Evolutionary conservation across 2,888 invertebrate species (phyloP).

Genomic region (Charanyca ferruginea): DNA sequence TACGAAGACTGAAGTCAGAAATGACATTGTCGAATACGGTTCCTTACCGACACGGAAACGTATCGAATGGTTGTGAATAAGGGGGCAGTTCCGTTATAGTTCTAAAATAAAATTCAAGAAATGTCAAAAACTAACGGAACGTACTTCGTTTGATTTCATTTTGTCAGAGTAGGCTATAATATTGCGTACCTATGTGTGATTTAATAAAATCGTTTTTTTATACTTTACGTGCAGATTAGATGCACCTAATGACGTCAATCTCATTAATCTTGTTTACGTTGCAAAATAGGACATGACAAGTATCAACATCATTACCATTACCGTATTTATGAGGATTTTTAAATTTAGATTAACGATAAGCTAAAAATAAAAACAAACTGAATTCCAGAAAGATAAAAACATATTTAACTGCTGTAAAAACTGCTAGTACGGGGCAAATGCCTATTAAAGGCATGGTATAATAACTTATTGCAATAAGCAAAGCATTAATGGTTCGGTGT

Average conservation of each 20-base stretch:
- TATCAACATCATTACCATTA: slow-evolving; percentile 16
- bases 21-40: no score
- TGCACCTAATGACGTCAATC: slow-evolving; percentile 31
- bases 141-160: no score
- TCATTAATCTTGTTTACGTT: slow-evolving; percentile 25
- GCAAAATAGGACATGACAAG: slow-evolving; percentile 16
- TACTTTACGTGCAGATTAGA: slow-evolving; percentile 26
- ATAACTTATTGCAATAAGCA: slow-evolving; percentile 30
- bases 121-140: background rate
- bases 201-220: slow-evolving; percentile 30
- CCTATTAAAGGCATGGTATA: background rate
- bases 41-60: no score
- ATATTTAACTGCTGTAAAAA: slow-evolving; percentile 51
- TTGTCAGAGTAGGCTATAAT: slow-evolving; percentile 3
- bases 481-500: slow-evolving; percentile 40
- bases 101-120: slow-evolving; percentile 3
- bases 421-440: slow-evolving; percentile 33
- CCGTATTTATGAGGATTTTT: background rate
- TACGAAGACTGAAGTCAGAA: no score
- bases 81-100: background rate
- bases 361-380: slow-evolving; percentile 11
- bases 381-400: slow-evolving; percentile 13
- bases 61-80: no score
- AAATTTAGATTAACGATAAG: background rate
- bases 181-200: slow-evolving; percentile 11